Percentiles rank a stretch among this genome's conserved stretches.
phyloP scores from a whole-genome alignment of 2,113 vertebrate species.

The Oncorhynchus kisutch region DNA sequence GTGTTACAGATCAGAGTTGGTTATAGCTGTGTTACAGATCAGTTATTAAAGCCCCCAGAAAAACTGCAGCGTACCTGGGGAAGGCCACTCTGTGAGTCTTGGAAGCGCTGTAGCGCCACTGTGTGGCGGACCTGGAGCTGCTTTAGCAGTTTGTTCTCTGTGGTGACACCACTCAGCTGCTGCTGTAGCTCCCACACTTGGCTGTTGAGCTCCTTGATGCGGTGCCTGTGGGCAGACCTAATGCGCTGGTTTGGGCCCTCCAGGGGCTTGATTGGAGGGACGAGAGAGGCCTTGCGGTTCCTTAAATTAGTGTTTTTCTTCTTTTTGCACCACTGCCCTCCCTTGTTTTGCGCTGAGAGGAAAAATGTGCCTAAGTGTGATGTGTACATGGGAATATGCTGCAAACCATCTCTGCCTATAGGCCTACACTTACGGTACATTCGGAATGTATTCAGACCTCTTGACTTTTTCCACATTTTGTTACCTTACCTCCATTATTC shows the following conservation, averaged over 20 bases:
- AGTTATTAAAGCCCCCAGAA: neutral
- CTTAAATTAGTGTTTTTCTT: conserved; percentile 28
- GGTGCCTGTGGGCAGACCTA: conserved; percentile 61
- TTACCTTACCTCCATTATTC: no score
- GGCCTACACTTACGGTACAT: neutral
- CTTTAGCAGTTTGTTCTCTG: conserved; percentile 73
- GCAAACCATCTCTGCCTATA: neutral
- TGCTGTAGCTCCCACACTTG: conserved; percentile 64
- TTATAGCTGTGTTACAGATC: no score
- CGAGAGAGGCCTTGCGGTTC: conserved; percentile 5
- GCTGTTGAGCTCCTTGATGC: conserved; percentile 72
- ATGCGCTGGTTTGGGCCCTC: conserved; percentile 39
- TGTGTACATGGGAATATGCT: neutral
- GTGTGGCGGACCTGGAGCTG: conserved; percentile 58
- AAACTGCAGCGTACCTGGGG: conserved; percentile 26
- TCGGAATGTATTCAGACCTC: no score
- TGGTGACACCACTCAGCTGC: conserved; percentile 53
- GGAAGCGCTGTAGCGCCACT: conserved; percentile 67
- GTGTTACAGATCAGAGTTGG: no score
- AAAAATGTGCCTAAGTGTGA: neutral
- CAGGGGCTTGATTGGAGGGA: conserved; percentile 40
- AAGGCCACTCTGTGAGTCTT: conserved; percentile 59
- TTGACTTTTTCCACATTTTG: no score
- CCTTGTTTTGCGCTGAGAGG: conserved; percentile 18
- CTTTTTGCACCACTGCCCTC: neutral